These are phyloP conservation scores for Wasmannia auropunctata DNA, from an alignment of 1,140 invertebrate species.

Conservation along the genomic window DNA sequence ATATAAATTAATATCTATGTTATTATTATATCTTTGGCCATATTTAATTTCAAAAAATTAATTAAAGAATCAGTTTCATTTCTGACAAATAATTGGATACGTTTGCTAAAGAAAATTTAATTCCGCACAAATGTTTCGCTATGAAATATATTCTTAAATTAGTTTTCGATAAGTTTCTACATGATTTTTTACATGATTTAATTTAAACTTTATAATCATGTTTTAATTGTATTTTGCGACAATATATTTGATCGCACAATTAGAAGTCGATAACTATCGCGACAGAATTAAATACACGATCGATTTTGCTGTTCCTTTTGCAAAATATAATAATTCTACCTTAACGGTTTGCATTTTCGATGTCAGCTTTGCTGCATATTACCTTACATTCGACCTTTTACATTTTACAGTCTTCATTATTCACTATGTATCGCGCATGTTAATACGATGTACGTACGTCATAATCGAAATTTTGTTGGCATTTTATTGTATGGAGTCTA, in stretches of 20 bases:
- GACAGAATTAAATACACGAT: not conserved
- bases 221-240: not conserved
- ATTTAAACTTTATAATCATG: not conserved
- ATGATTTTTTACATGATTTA: not conserved
- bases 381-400: not conserved
- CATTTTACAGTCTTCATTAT: not conserved
- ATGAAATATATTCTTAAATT: not conserved
- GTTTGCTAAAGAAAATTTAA: not conserved
- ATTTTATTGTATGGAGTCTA: conserved; percentile 4
- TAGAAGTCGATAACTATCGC: not conserved
- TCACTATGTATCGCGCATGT: not conserved
- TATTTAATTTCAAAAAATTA: too few relatives aligned
- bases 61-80: not conserved
- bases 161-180: not conserved
- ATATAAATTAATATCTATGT: not conserved
- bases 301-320: not conserved
- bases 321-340: not conserved
- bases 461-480: not conserved
- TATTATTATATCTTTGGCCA: not conserved
- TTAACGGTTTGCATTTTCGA: not conserved
- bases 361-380: not conserved
- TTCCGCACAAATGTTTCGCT: not conserved
- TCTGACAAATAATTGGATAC: not conserved
- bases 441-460: not conserved
- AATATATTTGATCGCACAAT: not conserved